Percentiles rank a stretch among this genome's conserved stretches.
Conservation (phyloP, 2,888 invertebrate genomes). For the Phanerotoma sp. region DNA sequence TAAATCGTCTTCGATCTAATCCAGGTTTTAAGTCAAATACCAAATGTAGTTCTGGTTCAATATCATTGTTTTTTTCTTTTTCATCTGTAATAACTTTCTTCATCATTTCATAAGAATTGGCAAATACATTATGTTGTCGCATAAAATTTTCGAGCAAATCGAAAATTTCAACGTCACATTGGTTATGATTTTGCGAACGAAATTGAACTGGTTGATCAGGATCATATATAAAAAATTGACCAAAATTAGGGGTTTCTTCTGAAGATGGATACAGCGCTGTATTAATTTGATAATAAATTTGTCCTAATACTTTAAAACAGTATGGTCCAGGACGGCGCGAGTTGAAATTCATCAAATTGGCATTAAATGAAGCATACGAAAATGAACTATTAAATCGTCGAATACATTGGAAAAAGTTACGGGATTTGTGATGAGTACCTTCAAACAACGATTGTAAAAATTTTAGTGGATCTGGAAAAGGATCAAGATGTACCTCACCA, state of each 20-base stretch:
- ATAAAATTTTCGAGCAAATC: constrained; percentile 4
- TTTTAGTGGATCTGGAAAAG: constrained; percentile 15
- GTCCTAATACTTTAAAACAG: constrained; percentile 26
- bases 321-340: constrained; percentile 20
- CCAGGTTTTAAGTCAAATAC: too few relatives aligned
- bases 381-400: constrained; percentile 25
- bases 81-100: constrained; percentile 7
- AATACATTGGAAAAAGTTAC: constrained; percentile 23
- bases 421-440: constrained; percentile 21
- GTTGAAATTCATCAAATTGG: constrained; percentile 26
- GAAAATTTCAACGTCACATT: neutral
- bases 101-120: too few relatives aligned
- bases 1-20: neutral
- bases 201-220: too few relatives aligned
- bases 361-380: constrained; percentile 29
- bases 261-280: constrained; percentile 1
- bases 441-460: constrained; percentile 22
- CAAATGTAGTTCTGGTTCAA: too few relatives aligned
- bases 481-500: constrained; percentile 20
- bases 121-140: constrained; percentile 20
- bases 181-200: neutral
- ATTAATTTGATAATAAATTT: too few relatives aligned
- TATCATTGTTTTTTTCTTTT: too few relatives aligned
- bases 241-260: constrained; percentile 5
- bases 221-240: constrained; percentile 21